Conservation (phyloP, 2,888 invertebrate genomes). For the Epicampocera succincta region DNA sequence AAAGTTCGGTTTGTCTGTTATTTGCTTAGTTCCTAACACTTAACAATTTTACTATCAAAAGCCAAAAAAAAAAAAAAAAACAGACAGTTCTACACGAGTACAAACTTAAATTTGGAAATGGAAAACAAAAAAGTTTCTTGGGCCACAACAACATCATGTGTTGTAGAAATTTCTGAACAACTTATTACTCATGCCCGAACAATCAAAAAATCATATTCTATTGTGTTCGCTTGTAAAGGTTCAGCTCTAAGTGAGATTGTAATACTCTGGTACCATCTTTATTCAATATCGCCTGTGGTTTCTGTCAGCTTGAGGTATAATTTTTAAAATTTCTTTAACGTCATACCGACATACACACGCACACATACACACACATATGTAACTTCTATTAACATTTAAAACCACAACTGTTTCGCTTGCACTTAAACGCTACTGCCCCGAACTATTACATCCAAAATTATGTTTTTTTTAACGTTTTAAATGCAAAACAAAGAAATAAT, state of each 20-base stretch:
- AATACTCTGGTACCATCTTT: slow-evolving; percentile 17
- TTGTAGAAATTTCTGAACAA: slow-evolving; percentile 37
- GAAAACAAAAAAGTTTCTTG: slow-evolving; percentile 5
- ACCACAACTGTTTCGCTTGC: slow-evolving; percentile 48
- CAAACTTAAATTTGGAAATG: too few relatives aligned
- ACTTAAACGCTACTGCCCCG: slow-evolving; percentile 23
- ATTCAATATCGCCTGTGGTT: slow-evolving; percentile 54
- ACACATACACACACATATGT: too few relatives aligned
- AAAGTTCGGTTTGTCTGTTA: slow-evolving; percentile 47
- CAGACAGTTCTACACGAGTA: not conserved
- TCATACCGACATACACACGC: not conserved
- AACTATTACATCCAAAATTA: too few relatives aligned
- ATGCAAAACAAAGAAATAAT: slow-evolving; percentile 9
- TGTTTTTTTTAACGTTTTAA: not conserved
- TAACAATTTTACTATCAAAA: slow-evolving; percentile 16
- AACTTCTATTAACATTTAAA: slow-evolving; percentile 32
- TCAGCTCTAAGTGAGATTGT: not conserved
- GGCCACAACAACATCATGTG: not conserved
- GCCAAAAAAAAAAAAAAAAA: not conserved
- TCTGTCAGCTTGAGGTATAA: slow-evolving; percentile 9
- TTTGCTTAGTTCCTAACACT: slow-evolving; percentile 44
- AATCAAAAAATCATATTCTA: slow-evolving; percentile 66
- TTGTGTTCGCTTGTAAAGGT: slow-evolving; percentile 2
- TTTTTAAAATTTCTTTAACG: slow-evolving; percentile 15
- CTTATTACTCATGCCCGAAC: slow-evolving; percentile 69